Evolutionary conservation across 2,888 invertebrate species (phyloP).

Genomic region (Noctua comes): DNA sequence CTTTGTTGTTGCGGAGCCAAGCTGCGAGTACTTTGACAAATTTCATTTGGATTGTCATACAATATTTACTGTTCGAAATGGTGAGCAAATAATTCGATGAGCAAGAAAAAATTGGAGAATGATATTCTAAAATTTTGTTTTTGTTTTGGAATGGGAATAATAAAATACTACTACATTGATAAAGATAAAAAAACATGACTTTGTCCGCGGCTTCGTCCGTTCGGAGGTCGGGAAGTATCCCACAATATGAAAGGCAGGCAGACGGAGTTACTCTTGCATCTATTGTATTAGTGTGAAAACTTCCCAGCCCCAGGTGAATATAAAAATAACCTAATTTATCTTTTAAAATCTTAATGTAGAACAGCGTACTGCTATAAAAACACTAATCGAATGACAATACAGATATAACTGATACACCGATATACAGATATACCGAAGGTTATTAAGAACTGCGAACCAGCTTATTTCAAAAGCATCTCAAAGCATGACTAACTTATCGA

Average conservation of each 20-base stretch:
- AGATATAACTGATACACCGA: too few relatives aligned
- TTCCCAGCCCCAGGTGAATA: not conserved
- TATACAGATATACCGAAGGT: too few relatives aligned
- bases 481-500: too few relatives aligned
- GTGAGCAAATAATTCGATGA: constrained; percentile 32
- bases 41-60: constrained; percentile 53
- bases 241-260: not conserved
- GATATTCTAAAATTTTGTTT: constrained; percentile 1
- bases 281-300: not conserved
- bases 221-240: not conserved
- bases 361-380: too few relatives aligned
- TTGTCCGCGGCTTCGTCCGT: not conserved
- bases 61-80: constrained; percentile 48
- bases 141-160: not conserved
- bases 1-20: constrained; percentile 45
- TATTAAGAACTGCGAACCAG: too few relatives aligned
- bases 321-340: not conserved
- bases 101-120: constrained; percentile 10
- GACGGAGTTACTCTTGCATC: not conserved
- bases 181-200: not conserved
- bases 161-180: not conserved
- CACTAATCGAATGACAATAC: too few relatives aligned
- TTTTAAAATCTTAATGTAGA: not conserved
- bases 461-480: too few relatives aligned
- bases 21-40: constrained; percentile 40